Evolutionary conservation across 2,797 vertebrate genomes (phyloP), one percentile per base, ranked within the genome.

Genomic region (Oreochromis grahami): DNA sequence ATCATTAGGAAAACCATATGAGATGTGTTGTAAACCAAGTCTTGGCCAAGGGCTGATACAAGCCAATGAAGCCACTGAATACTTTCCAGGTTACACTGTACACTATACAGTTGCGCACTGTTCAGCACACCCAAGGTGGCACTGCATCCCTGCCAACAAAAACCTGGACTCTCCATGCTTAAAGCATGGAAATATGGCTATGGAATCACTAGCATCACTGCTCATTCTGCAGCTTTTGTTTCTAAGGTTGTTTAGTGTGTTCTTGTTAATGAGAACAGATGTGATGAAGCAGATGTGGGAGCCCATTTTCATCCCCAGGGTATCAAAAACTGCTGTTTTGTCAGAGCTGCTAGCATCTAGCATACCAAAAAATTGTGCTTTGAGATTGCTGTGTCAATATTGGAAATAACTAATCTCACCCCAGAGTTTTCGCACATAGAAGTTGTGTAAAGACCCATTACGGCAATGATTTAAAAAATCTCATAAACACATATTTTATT

Each of bases 1-100:
- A 81, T 90, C 85, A 81, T 88, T 88, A 88, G 87, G 65, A 79
- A 51, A 84, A 86, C 51, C 43, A 43, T 58, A 77, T 80, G 87
- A 89, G 78, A 56, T 83, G 41, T 52, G 68, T 2, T 45, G 80
- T 52, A 82, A 89, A 88, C 77, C 43, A 48, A 74, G 81, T 51
- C 11, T 34, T 74, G 17, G 26, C 60, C 19, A 53, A 6, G 19
- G 50, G 60, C 77, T 60, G 77, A 65, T 81, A 77, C 51, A 72
- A 85, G 63, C 21, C 7, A 3, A 6, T 43, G 34, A 51, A 56
- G 80, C 21, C 8, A 3, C 11, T 43, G 41, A 52, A 58, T 17
- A 3, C 19, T 19, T 4, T 19, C 68, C 24, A 72, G 26, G 68
- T 15, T 19, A 50, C 8, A 74, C 24, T 32, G 41, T 72, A 48